phyloP scores from a whole-genome alignment of 2,113 vertebrate species.

The Chionomys nivalis region DNA sequence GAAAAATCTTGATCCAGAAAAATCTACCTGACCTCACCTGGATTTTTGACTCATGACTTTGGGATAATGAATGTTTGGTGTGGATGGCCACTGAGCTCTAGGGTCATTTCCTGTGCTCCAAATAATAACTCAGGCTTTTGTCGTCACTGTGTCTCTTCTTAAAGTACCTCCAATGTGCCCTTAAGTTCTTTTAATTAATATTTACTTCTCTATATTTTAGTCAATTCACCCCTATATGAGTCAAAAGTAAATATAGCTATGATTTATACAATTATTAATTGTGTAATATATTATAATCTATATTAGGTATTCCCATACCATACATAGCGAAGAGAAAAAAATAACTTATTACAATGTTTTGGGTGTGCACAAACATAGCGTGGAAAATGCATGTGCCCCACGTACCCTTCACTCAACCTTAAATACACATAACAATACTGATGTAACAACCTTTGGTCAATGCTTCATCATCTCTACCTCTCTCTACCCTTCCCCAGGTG shows the following conservation, averaged over 20 bases:
- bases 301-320: neutral
- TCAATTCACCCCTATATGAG: neutral
- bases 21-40: neutral
- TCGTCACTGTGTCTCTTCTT: neutral
- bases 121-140: neutral
- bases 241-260: neutral
- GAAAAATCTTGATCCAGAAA: neutral
- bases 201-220: conserved; percentile 1
- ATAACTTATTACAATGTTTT: neutral
- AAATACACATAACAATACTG: neutral
- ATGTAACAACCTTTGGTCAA: neutral
- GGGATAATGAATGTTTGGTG: neutral
- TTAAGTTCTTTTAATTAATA: conserved; percentile 23
- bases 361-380: neutral
- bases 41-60: neutral
- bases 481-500: neutral
- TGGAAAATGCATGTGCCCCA: neutral
- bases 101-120: neutral
- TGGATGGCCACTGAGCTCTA: neutral
- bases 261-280: neutral
- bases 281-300: neutral
- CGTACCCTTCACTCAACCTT: neutral
- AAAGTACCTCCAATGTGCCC: neutral
- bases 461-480: neutral
- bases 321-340: neutral